Evolutionary conservation across 1,140 invertebrate species (phyloP), one percentile per base, ranked within the genome.

Genomic region (Drosophila bifasciata): DNA sequence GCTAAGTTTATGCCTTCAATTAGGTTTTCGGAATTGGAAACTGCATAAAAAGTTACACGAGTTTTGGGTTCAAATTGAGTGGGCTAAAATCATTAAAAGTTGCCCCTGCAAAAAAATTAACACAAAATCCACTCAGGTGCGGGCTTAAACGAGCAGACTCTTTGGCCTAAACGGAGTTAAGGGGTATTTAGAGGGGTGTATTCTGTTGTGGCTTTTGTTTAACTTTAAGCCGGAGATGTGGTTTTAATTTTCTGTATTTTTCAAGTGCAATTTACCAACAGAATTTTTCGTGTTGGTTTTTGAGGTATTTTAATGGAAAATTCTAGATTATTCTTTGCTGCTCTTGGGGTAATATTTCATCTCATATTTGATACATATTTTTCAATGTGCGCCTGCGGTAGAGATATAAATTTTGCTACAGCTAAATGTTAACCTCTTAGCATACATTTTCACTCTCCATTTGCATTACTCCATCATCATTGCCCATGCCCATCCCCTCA

Each of bases 1-100:
- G 41, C 80, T 72, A 76, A 73, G 51, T 81, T 86, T 77, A 86
- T 76, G 56, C 58, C 56, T 46, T 63, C 25, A 77, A 85, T 85
- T 85, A 59, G 58, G 9, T 61, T 72, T 73, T 56, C 46, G 51
- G 51, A 41, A 64, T 48, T 79, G 53, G 28, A 46, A 78, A 78
- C 15, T 53, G n/a, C 43, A 8, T 19, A 45, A 48, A 48, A 72
- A 53, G 36, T 17, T 63, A 46, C 19, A 44, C 49, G 41, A 55
- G 49, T 68, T 25, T 36, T 8, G 52, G 28, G 16, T 63, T 25
- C n/a, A 50, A 28, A 53, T 28, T 8, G 25, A 17, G 19, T 36
- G 39, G 55, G 21, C n/a, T 25, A 19, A 40, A 49, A 41, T 63
- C 61, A 48, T 67, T 66, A 67, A 67, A 67, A 67, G 25, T 67